Conservation (phyloP, 1,140 invertebrate genomes). For the Eriocheir sinensis region DNA sequence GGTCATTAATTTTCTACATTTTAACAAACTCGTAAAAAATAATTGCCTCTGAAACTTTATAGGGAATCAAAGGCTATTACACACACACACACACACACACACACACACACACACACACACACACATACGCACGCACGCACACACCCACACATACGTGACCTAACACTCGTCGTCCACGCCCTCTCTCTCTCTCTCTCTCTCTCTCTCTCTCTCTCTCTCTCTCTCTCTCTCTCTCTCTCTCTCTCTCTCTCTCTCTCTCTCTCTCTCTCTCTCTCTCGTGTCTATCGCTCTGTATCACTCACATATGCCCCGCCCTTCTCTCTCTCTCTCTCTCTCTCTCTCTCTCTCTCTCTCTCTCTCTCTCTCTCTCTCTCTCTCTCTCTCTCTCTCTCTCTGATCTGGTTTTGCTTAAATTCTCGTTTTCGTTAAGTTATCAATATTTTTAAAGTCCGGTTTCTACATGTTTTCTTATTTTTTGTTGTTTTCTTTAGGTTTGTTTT, state of each 20-base stretch:
- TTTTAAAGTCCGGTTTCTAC: too few relatives aligned
- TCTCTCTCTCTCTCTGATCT: background rate
- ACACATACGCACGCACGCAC: background rate
- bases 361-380: background rate
- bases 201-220: too few relatives aligned
- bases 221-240: background rate
- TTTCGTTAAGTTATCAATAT: background rate
- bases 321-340: slow-evolving; percentile 22
- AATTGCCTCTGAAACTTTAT: too few relatives aligned
- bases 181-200: too few relatives aligned
- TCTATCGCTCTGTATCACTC: background rate
- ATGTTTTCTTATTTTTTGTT: too few relatives aligned
- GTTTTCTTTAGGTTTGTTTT: too few relatives aligned
- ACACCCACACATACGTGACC: background rate
- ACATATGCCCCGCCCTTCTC: background rate
- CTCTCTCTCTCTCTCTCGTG: background rate
- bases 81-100: slow-evolving; percentile 7
- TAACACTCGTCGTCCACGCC: background rate
- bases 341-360: slow-evolving; percentile 22
- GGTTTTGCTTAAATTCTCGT: background rate
- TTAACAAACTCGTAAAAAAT: too few relatives aligned
- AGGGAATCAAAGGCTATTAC: too few relatives aligned
- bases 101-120: slow-evolving; percentile 14
- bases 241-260: background rate
- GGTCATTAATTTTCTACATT: too few relatives aligned